phyloP scores from a whole-genome alignment of 2,113 vertebrate species.

The Sminthopsis crassicaudata region DNA sequence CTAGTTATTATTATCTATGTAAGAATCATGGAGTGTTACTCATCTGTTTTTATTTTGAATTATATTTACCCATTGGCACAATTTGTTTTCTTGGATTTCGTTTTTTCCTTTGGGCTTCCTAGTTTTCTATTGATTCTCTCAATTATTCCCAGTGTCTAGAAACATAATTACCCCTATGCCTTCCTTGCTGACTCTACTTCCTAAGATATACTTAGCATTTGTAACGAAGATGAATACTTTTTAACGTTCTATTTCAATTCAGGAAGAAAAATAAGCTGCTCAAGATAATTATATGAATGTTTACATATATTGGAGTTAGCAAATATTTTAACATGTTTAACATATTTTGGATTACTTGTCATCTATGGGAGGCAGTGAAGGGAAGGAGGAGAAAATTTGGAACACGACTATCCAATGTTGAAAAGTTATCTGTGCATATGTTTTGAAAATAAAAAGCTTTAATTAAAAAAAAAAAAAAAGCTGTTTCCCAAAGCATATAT shows the following conservation, averaged over 20 bases:
- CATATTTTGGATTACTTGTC: no score
- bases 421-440: no score
- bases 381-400: no score
- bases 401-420: no score
- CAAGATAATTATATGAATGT: no score
- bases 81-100: not conserved
- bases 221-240: not conserved
- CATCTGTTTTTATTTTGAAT: not conserved
- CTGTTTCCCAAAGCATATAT: not conserved
- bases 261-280: not conserved
- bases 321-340: no score
- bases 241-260: not conserved
- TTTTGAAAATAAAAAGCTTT: no score
- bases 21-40: not conserved
- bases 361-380: no score
- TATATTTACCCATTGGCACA: not conserved
- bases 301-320: no score
- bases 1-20: not conserved
- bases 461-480: not conserved
- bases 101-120: not conserved
- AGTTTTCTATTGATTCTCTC: not conserved
- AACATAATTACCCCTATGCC: not conserved
- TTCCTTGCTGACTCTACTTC: not conserved
- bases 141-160: not conserved
- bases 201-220: not conserved